These are phyloP conservation scores for Hemichromis elongatus DNA, from an alignment of 2,113 vertebrate genomes.

Conservation along the genomic window DNA sequence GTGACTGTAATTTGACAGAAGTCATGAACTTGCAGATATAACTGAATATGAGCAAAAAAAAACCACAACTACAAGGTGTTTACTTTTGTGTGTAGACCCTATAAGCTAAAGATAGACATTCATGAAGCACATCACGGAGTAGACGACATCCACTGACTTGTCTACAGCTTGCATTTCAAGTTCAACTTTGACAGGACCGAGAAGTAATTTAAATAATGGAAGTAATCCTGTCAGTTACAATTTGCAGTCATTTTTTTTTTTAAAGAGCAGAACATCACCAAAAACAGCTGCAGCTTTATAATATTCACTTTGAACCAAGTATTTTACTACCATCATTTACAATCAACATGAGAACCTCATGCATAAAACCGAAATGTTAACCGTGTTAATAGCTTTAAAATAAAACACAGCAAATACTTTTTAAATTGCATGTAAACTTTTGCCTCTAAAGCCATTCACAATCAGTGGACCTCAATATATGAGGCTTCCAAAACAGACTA, in stretches of 20 bases:
- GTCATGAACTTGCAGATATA: neutral
- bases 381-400: neutral
- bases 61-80: neutral
- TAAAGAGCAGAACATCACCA: neutral
- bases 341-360: neutral
- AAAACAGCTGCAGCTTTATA: neutral
- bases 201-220: neutral
- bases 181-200: neutral
- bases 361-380: neutral
- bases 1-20: neutral
- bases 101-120: neutral
- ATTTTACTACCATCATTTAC: neutral
- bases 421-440: neutral
- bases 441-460: neutral
- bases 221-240: neutral
- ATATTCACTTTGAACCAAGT: neutral
- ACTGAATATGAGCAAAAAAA: too few relatives aligned
- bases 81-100: neutral
- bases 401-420: neutral
- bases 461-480: neutral
- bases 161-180: neutral
- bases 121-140: neutral
- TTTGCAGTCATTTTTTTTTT: neutral
- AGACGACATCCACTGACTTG: neutral
- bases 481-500: neutral